Conservation (phyloP, 2,797 vertebrate genomes). For the Balearica regulorum region DNA sequence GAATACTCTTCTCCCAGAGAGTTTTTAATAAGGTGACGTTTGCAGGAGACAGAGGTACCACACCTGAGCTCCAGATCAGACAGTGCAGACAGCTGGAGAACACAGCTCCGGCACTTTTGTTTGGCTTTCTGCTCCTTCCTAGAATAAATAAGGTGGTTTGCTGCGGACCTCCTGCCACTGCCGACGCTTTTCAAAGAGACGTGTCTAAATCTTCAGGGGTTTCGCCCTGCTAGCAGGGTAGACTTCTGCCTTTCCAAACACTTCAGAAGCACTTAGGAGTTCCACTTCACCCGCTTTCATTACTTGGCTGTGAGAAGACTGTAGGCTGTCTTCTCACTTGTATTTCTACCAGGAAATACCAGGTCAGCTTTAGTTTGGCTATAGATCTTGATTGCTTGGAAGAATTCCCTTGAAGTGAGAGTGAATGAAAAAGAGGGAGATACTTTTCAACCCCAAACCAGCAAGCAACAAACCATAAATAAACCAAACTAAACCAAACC, state of each 20-base stretch:
- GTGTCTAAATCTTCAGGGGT: not conserved
- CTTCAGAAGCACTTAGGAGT: not conserved
- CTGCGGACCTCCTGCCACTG: not conserved
- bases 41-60: not conserved
- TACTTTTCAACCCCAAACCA: not conserved
- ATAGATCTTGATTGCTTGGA: not conserved
- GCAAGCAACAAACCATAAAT: not conserved
- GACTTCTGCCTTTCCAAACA: not conserved
- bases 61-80: not conserved
- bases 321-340: not conserved
- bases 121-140: not conserved
- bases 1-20: not conserved
- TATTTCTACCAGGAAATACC: not conserved
- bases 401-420: not conserved
- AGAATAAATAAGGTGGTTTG: not conserved
- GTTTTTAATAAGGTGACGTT: not conserved
- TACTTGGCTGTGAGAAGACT: not conserved
- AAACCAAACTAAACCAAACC: not conserved
- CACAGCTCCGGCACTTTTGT: not conserved
- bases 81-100: not conserved
- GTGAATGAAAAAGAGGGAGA: not conserved
- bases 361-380: not conserved
- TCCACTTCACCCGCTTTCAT: not conserved
- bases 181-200: not conserved
- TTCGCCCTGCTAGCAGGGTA: accelerated